phyloP scores from a whole-genome alignment of 2,797 vertebrate genomes.

The Sebastolobus altivelis region DNA sequence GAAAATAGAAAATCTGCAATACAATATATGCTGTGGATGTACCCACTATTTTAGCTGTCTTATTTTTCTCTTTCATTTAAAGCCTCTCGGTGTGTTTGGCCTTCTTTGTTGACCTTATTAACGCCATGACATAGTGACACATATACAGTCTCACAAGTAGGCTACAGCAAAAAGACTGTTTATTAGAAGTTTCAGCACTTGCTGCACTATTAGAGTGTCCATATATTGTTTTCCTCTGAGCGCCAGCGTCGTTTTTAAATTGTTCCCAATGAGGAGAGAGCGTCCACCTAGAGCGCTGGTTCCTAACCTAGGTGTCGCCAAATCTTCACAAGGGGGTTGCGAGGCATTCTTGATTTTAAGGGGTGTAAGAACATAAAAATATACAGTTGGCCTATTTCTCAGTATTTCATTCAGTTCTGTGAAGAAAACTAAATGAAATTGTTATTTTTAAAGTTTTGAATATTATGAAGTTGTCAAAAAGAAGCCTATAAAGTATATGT shows the following conservation, averaged over 20 bases:
- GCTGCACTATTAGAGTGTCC: background rate
- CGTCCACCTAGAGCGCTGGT: too few species aligned
- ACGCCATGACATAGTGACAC: slow-evolving; percentile 20
- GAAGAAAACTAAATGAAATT: too few species aligned
- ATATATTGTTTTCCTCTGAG: background rate
- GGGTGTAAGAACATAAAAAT: too few species aligned
- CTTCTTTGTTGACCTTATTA: slow-evolving; percentile 23
- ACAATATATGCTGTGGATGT: background rate
- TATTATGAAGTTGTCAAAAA: too few species aligned
- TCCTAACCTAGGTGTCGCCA: too few species aligned
- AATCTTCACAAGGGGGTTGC: too few species aligned
- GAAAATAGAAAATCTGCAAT: background rate
- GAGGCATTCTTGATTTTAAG: too few species aligned
- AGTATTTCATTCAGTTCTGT: too few species aligned
- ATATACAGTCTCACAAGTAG: slow-evolving; percentile 1
- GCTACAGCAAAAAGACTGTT: slow-evolving; percentile 7
- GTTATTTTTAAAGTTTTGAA: too few species aligned
- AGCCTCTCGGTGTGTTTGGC: background rate
- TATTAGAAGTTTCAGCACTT: slow-evolving; percentile 4
- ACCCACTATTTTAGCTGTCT: accelerated
- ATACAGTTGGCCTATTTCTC: too few species aligned
- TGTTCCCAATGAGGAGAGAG: background rate
- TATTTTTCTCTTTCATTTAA: background rate
- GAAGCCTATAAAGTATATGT: too few species aligned
- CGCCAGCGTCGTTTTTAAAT: background rate